phyloP scores from a whole-genome alignment of 53 echinoderm and acorn worm species.

The Astropecten irregularis region DNA sequence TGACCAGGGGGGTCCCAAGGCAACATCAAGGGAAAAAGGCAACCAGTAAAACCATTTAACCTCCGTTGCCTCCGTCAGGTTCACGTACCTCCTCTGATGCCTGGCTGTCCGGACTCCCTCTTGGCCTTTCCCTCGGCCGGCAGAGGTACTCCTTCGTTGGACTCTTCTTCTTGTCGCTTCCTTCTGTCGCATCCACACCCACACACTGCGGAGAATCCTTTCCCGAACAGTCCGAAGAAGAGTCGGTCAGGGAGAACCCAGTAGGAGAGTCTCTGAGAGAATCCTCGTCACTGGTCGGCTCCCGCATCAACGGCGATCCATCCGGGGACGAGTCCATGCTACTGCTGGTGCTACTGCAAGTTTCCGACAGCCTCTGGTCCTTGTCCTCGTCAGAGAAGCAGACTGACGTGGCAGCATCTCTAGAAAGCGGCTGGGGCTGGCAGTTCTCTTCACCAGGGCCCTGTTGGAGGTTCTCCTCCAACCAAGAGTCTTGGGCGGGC shows the following conservation, averaged over 20 bases:
- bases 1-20: no score
- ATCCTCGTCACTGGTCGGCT: not conserved
- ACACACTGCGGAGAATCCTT: not conserved
- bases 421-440: not conserved
- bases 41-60: no score
- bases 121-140: not conserved
- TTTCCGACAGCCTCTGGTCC: not conserved
- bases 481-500: not conserved
- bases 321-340: not conserved
- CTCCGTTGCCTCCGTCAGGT: no score
- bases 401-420: not conserved
- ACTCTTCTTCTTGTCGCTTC: not conserved
- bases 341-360: not conserved
- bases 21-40: no score
- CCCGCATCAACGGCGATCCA: not conserved
- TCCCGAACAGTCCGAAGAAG: not conserved
- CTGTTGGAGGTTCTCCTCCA: not conserved
- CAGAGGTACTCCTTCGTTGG: not conserved
- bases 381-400: not conserved
- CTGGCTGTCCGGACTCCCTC: slow-evolving; percentile 11
- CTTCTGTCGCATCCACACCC: not conserved
- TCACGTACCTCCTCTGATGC: slow-evolving; percentile 30
- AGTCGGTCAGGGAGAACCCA: not conserved
- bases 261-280: not conserved
- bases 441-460: not conserved